Conservation (phyloP, 2,113 vertebrate species). For the Tretioscincus oriximinensis region DNA sequence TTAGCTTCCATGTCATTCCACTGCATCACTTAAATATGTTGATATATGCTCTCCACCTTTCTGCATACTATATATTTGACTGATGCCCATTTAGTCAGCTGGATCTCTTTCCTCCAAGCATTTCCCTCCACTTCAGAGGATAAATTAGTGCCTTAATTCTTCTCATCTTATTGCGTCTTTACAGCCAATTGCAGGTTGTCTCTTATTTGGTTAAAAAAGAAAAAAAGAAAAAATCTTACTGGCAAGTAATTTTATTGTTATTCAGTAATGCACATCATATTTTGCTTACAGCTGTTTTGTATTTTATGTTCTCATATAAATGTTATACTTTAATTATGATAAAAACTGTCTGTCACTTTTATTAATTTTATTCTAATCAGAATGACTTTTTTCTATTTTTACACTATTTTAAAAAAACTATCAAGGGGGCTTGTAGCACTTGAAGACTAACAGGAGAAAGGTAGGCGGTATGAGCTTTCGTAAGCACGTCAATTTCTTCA, state of each 20-base stretch:
- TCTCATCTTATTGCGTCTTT: conserved; percentile 77
- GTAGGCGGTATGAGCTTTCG: too few relatives aligned
- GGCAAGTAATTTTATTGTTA: conserved; percentile 74
- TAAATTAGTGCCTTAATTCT: conserved; percentile 44
- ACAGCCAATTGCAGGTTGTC: conserved; percentile 86
- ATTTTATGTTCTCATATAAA: conserved; percentile 83
- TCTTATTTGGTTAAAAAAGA: conserved; percentile 83
- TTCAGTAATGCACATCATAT: conserved; percentile 81
- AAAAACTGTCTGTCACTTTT: conserved; percentile 73
- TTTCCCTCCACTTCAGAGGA: too few relatives aligned
- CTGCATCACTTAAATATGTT: too few relatives aligned
- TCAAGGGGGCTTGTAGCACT: too few relatives aligned
- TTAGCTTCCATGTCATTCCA: too few relatives aligned
- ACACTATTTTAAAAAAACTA: neutral
- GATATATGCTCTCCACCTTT: neutral
- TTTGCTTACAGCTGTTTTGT: conserved; percentile 79
- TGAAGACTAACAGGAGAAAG: too few relatives aligned
- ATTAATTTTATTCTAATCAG: conserved; percentile 64
- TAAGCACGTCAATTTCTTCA: too few relatives aligned
- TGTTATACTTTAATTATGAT: conserved; percentile 78
- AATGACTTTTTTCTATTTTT: conserved; percentile 19
- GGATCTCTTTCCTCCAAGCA: too few relatives aligned
- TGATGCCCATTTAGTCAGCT: conserved; percentile 68
- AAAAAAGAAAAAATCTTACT: conserved; percentile 60
- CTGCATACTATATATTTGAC: conserved; percentile 61